These are phyloP conservation scores for Acyrthosiphon pisum DNA, from an alignment of 1,140 invertebrate species.

Conservation along the genomic window DNA sequence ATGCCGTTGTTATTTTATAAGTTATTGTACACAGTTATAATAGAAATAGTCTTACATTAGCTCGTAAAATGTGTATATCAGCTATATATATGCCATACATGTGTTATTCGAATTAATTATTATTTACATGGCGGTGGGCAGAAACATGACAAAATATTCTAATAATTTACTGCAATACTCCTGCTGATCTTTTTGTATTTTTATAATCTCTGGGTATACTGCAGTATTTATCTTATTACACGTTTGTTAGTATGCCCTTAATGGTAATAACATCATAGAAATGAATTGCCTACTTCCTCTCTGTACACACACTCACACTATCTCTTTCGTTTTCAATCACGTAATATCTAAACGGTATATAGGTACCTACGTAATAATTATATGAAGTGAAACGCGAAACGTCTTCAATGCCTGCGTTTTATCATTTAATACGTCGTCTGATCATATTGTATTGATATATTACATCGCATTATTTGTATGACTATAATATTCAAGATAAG, in stretches of 20 bases:
- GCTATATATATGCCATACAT: background rate
- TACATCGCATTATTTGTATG: background rate
- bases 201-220: background rate
- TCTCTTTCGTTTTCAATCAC: background rate
- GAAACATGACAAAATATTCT: constrained; percentile 14
- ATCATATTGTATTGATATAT: constrained; percentile 5
- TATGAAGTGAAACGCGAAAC: background rate
- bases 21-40: background rate
- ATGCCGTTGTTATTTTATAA: background rate
- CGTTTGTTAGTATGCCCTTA: background rate
- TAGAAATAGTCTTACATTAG: background rate
- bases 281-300: background rate
- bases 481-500: background rate
- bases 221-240: background rate
- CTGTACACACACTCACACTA: background rate
- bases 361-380: background rate
- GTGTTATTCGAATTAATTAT: constrained; percentile 34
- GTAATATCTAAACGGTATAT: background rate
- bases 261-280: background rate
- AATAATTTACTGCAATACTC: background rate
- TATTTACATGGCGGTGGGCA: background rate
- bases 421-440: background rate
- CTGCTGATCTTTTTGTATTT: background rate
- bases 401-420: background rate
- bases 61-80: background rate